Base-by-base conservation (phyloP, 2,888 invertebrate genomes). In the Conistra vaccinii region DNA sequence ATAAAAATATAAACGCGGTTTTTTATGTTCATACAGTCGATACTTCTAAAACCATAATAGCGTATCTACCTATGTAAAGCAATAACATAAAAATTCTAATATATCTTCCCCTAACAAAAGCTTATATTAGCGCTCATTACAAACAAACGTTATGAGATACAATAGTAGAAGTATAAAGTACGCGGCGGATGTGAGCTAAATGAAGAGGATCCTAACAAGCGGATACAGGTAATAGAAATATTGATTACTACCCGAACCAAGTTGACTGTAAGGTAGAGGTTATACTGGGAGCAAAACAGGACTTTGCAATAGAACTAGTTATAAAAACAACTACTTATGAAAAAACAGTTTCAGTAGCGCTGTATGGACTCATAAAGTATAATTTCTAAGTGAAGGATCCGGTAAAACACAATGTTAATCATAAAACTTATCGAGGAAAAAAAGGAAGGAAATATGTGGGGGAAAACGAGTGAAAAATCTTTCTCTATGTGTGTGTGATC, bases 181-280 rank as follows among this genome's bases (percentile, higher is more conserved):
- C 23, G 20, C 72, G 14, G 88, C 87, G 90, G 91, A 91, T 89
- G 89, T 84, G 68, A 85, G 75, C 77, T 81, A 85, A 86, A 85
- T 84, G 78, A 84, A 83, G 72, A 79, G 74, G 70, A 73, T 61
- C 74, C 80, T 89, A 90, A 90, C 89, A 84, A 91, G 87, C 90
- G 91, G 91, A 91, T 83, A 88, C 77, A 26, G 80, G 84, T 90
- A 91, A 91, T 91, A 89, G 85, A 84, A 83, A 89, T 89, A 90
- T 89, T 89, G 91, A 89, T 88, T 88, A 74, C 83, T 61, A 76
- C 67, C 63, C 51, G 62, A 76, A 72, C 48, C 51, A 70, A 65
- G 55, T 69, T 65, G 23, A 69, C 32, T 39, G 29, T 84, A 76
- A 83, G 29, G 80, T 29, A 3, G n/a, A 0, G 63, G 42, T 70